phyloP scores from a whole-genome alignment of 2,797 vertebrate species.

The Pelochelys cantorii region DNA sequence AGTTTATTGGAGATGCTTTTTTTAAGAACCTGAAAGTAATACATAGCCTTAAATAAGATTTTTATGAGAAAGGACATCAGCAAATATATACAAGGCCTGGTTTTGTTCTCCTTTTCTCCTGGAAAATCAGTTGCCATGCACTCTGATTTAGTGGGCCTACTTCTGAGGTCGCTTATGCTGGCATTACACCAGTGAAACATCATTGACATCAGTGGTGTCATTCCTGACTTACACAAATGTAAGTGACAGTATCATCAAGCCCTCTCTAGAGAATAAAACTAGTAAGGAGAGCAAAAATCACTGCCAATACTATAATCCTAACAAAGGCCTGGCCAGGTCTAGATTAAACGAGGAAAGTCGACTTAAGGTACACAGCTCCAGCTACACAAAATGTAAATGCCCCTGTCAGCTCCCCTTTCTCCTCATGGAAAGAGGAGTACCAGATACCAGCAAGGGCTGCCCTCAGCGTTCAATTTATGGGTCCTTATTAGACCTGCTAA shows the following conservation, averaged over 20 bases:
- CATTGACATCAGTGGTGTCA: neutral
- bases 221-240: neutral
- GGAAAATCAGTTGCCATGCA: neutral
- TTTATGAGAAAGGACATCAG: neutral
- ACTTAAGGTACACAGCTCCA: too few species aligned
- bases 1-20: neutral
- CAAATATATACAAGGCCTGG: neutral
- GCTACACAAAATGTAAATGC: too few species aligned
- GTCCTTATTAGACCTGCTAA: too few species aligned
- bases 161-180: neutral
- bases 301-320: neutral
- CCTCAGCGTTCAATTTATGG: too few species aligned
- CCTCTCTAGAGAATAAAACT: neutral
- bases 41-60: neutral
- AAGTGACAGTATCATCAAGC: neutral
- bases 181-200: neutral
- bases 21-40: conserved; percentile 13
- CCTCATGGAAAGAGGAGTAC: too few species aligned
- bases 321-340: neutral
- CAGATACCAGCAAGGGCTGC: too few species aligned
- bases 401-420: too few species aligned
- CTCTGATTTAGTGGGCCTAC: neutral
- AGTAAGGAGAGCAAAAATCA: neutral
- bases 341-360: too few species aligned
- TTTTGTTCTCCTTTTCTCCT: neutral